Conservation (phyloP, 2,888 invertebrate genomes). For the Sminthurinus aureus region DNA sequence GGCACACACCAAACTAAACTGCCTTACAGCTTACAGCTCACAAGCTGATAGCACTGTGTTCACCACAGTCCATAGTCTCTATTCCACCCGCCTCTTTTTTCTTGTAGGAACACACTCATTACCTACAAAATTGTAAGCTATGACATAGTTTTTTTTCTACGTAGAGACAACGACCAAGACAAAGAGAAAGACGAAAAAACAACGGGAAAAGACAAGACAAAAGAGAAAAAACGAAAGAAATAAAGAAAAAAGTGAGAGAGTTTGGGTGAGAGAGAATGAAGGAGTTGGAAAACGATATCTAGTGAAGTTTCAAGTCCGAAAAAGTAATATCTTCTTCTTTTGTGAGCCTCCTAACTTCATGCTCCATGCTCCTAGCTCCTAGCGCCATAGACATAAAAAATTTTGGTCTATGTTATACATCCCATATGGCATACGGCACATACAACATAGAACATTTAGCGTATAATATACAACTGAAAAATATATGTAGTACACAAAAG, state of each 20-base stretch:
- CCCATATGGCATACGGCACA: too few relatives aligned
- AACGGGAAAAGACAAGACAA: neutral
- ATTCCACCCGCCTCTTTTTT: too few relatives aligned
- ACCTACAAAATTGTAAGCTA: conserved; percentile 1
- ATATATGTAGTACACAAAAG: too few relatives aligned
- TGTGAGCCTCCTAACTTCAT: too few relatives aligned
- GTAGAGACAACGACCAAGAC: neutral
- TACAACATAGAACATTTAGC: too few relatives aligned
- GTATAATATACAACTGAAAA: too few relatives aligned
- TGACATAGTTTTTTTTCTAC: conserved; percentile 1
- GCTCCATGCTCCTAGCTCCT: too few relatives aligned
- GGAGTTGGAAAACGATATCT: conserved; percentile 49
- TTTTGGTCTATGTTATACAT: too few relatives aligned
- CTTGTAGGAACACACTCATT: neutral
- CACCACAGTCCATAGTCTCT: too few relatives aligned
- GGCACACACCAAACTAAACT: neutral
- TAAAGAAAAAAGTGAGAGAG: neutral
- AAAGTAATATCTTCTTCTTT: neutral
- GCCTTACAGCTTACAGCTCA: too few relatives aligned
- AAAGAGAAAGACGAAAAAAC: conserved; percentile 1
- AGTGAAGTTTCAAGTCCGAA: neutral
- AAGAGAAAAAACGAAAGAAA: conserved; percentile 17
- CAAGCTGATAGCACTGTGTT: too few relatives aligned
- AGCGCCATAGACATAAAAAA: too few relatives aligned
- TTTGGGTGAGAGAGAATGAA: conserved; percentile 43